These are phyloP conservation scores for Spilosoma lubricipeda DNA, from an alignment of 2,888 invertebrate genomes.

Conservation along the genomic window DNA sequence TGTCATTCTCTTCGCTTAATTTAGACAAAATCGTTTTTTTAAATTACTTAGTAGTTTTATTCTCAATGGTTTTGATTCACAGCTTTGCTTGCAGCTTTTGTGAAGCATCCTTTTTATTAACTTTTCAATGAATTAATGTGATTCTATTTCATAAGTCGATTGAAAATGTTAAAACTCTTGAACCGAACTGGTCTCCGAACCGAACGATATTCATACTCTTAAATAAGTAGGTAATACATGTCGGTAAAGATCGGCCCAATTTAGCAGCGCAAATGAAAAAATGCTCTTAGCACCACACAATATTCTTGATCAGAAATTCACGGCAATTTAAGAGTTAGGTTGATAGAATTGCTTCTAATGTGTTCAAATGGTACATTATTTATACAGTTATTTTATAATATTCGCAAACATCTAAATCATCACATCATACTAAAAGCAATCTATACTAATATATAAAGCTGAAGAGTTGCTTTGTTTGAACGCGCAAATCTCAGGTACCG, in stretches of 20 bases:
- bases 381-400: background rate
- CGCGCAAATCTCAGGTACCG: too few species aligned
- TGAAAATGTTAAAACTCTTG: background rate
- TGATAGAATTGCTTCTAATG: conserved; percentile 31
- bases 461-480: too few species aligned
- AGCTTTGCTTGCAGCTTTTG: background rate
- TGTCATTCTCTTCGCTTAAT: background rate
- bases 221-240: background rate
- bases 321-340: conserved; percentile 47
- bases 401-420: background rate
- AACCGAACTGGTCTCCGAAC: too few species aligned
- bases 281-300: conserved; percentile 55
- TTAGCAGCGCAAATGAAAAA: conserved; percentile 60
- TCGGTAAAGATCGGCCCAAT: conserved; percentile 29
- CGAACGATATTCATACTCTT: too few species aligned
- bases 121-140: background rate
- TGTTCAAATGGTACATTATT: conserved; percentile 20
- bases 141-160: background rate
- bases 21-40: background rate
- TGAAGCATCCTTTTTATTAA: background rate
- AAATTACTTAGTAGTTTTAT: background rate
- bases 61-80: background rate
- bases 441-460: too few species aligned
- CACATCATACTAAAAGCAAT: background rate
- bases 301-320: conserved; percentile 47